Evolutionary conservation across 2,888 invertebrate genomes (phyloP), one percentile per base, ranked within the genome.

Genomic region (Melanostoma scalare): DNA sequence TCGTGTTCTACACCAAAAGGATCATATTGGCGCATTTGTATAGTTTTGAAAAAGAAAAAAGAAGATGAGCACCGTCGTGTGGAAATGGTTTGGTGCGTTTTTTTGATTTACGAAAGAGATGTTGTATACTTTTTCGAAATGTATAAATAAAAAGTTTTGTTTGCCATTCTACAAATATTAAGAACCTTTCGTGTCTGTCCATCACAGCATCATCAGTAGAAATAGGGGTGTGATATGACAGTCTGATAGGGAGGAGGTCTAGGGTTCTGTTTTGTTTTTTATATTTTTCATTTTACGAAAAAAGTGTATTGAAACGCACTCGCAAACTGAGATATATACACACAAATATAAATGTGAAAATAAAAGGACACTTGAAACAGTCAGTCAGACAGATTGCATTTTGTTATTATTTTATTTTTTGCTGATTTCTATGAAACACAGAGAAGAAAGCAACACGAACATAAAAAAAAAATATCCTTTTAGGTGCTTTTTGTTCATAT

Each of bases 331-430:
- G 44, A 73, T 6, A 44, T 44, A 60, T 4, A 44, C 35, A 30
- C 6, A 60, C 8, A 53, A 6, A 40, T 56, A 48, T 46, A 69
- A 68, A 65, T 68, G 52, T 73, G 77, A 68, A 78, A 71, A 84
- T 84, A 84, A 84, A 79, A 84, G 79, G 75, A 84, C 84, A 79
- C 84, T 84, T 84, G 79, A 75, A 84, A 79, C 84, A 84, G 79
- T 84, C 82, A 79, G 84, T 69, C 84, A 84, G 84, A 84, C 84
- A 84, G 74, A 84, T 84, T 84, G 84, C 74, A 84, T 79, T 84
- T 79, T 72, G 74, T 78, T 73, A 69, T 78, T 73, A 72, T 82
- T 77, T 67, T 63, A 36, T 56, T 58, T 63, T 73, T 73, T 72
- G 61, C 42, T 63, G 67, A 69, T 63, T 78, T 78, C 40, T 84